Evolutionary conservation across 1,140 invertebrate genomes (phyloP), one percentile per base, ranked within the genome.

Genomic region (Drosophila kepulauana): DNA sequence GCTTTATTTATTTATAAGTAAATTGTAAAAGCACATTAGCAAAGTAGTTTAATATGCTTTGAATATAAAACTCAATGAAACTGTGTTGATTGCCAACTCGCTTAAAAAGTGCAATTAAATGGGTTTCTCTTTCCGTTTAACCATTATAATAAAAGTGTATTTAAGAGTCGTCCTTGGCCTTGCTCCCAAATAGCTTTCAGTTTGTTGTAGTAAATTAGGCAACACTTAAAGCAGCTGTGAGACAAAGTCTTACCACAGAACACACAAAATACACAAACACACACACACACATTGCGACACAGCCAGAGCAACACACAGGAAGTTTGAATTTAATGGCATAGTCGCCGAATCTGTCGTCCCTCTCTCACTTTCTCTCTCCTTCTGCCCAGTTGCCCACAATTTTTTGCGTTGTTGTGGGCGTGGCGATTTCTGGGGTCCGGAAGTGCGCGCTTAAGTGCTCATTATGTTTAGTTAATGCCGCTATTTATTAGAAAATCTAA

Each of bases 401-500:
- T 66, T 58, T 56, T 61, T 56, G 30, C n/a, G 6, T 13, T 35
- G 35, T 64, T 11, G 65, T 48, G 46, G 67, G 54, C 67, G 57
- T 62, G 38, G 49, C 49, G 16, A 16, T 64, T 13, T 61, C 30
- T 38, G 62, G 61, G 74, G 58, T 63, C 66, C 78, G 80, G 80
- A 82, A 82, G 75, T 82, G 74, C 77, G 78, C 79, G 69, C 80
- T 80, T 79, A 82, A 80, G 78, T 80, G 78, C 80, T 82, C 78
- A 82, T 82, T 82, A 82, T 80, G 78, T 80, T 82, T 78, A 80
- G 78, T 80, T 80, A 77, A 81, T 81, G 79, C 77, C 69, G 65
- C 79, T 79, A 79, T 81, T 81, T 79, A 81, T 81, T 81, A 81
- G 77, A 81, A 76, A 81, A 81, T 81, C 72, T 79, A 81, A 81